These are phyloP conservation scores for Diplolepis rosae DNA, from an alignment of 2,888 invertebrate genomes.

Conservation along the genomic window DNA sequence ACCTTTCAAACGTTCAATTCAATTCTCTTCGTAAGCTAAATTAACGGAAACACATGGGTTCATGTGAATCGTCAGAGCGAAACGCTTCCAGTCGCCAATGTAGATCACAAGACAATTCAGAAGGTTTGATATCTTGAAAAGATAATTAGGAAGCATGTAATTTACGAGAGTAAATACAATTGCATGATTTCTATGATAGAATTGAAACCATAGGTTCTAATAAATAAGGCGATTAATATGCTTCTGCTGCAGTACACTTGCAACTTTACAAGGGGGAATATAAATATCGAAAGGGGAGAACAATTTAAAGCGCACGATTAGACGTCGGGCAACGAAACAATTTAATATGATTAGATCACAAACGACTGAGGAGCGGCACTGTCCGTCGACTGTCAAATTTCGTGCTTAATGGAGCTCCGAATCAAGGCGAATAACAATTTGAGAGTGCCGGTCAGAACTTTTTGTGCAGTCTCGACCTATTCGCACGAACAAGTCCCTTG, in stretches of 20 bases:
- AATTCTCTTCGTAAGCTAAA: neutral
- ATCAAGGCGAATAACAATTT: constrained; percentile 36
- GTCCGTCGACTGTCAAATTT: constrained; percentile 62
- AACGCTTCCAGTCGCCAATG: no score
- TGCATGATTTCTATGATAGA: no score
- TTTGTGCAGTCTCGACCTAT: neutral
- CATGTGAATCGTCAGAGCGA: neutral
- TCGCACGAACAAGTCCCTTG: neutral
- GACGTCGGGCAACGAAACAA: constrained; percentile 49
- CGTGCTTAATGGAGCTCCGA: constrained; percentile 36
- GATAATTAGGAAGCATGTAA: no score
- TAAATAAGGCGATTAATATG: neutral
- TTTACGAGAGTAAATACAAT: no score
- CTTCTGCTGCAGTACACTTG: neutral
- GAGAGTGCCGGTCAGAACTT: neutral
- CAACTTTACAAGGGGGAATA: neutral
- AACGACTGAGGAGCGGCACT: constrained; percentile 47
- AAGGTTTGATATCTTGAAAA: no score
- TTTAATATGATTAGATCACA: constrained; percentile 56
- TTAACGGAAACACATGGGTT: neutral
- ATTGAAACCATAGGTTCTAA: no score
- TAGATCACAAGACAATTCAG: no score
- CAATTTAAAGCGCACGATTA: constrained; percentile 43
- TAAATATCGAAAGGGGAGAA: neutral
- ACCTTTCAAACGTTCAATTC: neutral